Percentiles rank a stretch among this genome's conserved stretches.
phyloP scores from a whole-genome alignment of 2,888 invertebrate species.

The Gymnoscelis rufifasciata region DNA sequence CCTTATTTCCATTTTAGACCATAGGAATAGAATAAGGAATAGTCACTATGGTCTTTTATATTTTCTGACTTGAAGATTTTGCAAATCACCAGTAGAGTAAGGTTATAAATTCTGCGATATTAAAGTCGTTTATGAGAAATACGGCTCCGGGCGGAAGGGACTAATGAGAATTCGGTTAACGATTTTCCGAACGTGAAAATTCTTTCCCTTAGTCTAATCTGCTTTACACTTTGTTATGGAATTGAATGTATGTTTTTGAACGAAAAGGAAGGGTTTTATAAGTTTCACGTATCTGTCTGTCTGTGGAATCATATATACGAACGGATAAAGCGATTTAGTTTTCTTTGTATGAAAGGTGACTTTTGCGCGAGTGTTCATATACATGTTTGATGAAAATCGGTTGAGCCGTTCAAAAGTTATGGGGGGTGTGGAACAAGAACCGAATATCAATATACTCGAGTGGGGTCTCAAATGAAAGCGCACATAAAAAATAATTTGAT shows the following conservation, averaged over 20 bases:
- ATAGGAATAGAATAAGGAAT: too few species aligned
- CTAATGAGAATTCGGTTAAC: conserved; percentile 10
- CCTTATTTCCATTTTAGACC: too few species aligned
- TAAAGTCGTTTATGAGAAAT: conserved; percentile 16
- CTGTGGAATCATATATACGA: neutral
- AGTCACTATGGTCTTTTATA: neutral
- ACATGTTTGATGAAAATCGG: too few species aligned
- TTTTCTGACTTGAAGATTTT: neutral
- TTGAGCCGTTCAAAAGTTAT: too few species aligned
- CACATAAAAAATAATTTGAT: too few species aligned
- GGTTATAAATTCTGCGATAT: conserved; percentile 11
- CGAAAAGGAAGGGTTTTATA: too few species aligned
- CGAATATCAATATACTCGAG: too few species aligned
- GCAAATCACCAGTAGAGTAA: neutral
- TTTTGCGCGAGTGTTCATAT: too few species aligned
- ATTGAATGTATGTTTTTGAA: neutral
- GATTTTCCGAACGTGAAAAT: conserved; percentile 9
- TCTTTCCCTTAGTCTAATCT: neutral
- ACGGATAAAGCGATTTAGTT: too few species aligned
- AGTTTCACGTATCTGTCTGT: neutral
- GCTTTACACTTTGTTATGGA: neutral
- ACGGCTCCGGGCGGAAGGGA: conserved; percentile 8
- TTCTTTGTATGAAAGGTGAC: too few species aligned
- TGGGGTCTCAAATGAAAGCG: too few species aligned
- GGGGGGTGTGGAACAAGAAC: too few species aligned